Base-by-base conservation (phyloP, 2,888 invertebrate genomes). In the Callinectes sapidus region DNA sequence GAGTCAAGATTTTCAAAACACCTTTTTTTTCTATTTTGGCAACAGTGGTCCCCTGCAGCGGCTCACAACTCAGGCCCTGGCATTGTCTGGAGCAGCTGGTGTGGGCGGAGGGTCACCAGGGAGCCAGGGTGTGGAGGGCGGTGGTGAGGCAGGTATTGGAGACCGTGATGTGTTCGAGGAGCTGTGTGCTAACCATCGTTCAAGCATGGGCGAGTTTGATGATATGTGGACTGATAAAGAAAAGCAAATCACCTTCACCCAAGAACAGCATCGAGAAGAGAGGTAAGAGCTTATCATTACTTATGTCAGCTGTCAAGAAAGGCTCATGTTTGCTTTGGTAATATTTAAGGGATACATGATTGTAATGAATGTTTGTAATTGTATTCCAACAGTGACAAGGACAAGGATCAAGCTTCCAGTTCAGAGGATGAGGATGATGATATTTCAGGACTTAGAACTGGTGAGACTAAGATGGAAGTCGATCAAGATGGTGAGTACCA, bases 171-270 rank as follows among this genome's bases (percentile, higher is more conserved):
- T 93, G 48, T 94, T 94, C 77, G 94, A 94, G 89, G 91, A 94
- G 85, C 89, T 94, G 90, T 94, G 94, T 88, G 48, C 94, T 10
- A 89, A 85, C 81, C 89, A 92, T 8, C n/a, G 90, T 61, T 77
- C 55, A 23, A 90, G 89, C 54, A 81, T 92, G 39, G 35, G 54
- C 23, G 89, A 91, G 71, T 91, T 91, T 61, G 92, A 91, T 54
- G 92, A 94, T 16, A 90, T 94, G 55, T 94, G 94, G 94, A 91
- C 77, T n/a, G 92, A 91, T 54, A 93, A 91, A 39, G 94, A 94
- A 32, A 94, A 91, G 23, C 87, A 91, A 87, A 94, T 94, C 14
- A 94, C 94, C 16, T 94, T 92, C 55, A 91, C 39, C 32, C 91
- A 93, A n/a, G 35, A 35, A 23, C 35, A 32, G 35, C 89, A 77